phyloP scores from a whole-genome alignment of 1,140 invertebrate genomes.

The Polyergus mexicanus region DNA sequence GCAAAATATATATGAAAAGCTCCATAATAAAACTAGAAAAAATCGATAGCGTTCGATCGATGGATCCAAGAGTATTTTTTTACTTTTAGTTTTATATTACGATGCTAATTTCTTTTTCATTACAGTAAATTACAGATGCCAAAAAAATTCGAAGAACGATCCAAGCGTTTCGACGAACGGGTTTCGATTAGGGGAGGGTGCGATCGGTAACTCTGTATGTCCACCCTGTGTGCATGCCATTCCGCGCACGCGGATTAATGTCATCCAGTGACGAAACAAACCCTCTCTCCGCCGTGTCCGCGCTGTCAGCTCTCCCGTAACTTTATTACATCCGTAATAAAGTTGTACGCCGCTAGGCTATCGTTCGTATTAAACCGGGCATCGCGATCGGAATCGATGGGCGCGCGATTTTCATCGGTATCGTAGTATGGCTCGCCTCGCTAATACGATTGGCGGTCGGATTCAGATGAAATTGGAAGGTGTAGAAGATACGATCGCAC shows the following conservation, averaged over 20 bases:
- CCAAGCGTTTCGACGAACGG: not conserved
- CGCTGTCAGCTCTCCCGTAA: conserved; percentile 58
- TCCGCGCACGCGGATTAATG: conserved; percentile 41
- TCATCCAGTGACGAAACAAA: conserved; percentile 50
- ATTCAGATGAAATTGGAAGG: conserved; percentile 63
- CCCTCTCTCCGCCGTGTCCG: conserved; percentile 20
- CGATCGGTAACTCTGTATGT: conserved; percentile 27
- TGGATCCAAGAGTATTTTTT: too few species aligned
- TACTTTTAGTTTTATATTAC: too few species aligned
- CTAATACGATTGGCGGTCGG: conserved; percentile 56
- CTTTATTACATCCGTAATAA: conserved; percentile 62
- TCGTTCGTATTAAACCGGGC: conserved; percentile 62
- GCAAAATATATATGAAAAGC: too few species aligned
- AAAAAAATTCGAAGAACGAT: not conserved
- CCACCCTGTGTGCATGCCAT: conserved; percentile 34
- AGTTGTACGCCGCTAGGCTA: conserved; percentile 61
- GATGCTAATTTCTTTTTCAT: too few species aligned
- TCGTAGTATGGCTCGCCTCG: conserved; percentile 48
- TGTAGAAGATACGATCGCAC: conserved; percentile 55
- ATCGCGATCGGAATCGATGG: conserved; percentile 58
- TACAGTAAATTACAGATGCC: not conserved
- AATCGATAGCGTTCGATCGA: too few species aligned
- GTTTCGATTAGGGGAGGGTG: not conserved
- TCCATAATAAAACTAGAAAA: too few species aligned
- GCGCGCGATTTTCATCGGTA: conserved; percentile 58